Evolutionary conservation across 2,888 invertebrate species (phyloP), one percentile per base, ranked within the genome.

Genomic region (Quadroppia sp.): DNA sequence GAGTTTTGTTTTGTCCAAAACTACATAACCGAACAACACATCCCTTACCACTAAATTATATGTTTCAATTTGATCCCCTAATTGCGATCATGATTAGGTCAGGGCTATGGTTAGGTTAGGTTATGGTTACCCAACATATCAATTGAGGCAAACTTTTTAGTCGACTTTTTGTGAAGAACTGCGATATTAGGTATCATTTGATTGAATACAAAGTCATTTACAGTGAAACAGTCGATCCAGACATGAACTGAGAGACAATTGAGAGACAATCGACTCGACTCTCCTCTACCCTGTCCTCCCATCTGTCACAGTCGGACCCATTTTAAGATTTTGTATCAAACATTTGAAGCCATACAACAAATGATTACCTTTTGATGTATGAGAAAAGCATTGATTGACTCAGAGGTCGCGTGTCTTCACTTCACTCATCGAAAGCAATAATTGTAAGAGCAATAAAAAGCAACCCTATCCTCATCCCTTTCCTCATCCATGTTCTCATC

Each of bases 51-150:
- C 36, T 20, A 64, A 64, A 64, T 64, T 64, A 64, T 64, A 32
- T 36, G 64, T 64, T 64, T 56, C 28, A 56, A 40, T 64, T 64
- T 64, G 64, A n/a, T 64, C 9, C 32, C 20, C 42, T 69, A 69
- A 69, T 69, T 69, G 69, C 28, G 25, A 69, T 69, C 25, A 69
- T 15, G 42, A 69, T 69, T 69, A 69, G 69, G 69, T 69, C 69
- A 69, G 40, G 42, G 42, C 17, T 69, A 30, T 11, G 23, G n/a
- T n/a, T n/a, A n/a, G n/a, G n/a, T n/a, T n/a, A 56, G 56, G 30
- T 25, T 56, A 28, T 23, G 56, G 25, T 25, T 23, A 53, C 23
- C 13, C 23, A 23, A 53, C 2, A 53, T 25, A 23, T 36, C 36
- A 36, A 36, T 36, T 36, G 36, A 36, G 4, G 50, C 2, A 50